These are phyloP conservation scores for Rhogogaster chlorosoma DNA, from an alignment of 2,888 invertebrate genomes.

Conservation along the genomic window DNA sequence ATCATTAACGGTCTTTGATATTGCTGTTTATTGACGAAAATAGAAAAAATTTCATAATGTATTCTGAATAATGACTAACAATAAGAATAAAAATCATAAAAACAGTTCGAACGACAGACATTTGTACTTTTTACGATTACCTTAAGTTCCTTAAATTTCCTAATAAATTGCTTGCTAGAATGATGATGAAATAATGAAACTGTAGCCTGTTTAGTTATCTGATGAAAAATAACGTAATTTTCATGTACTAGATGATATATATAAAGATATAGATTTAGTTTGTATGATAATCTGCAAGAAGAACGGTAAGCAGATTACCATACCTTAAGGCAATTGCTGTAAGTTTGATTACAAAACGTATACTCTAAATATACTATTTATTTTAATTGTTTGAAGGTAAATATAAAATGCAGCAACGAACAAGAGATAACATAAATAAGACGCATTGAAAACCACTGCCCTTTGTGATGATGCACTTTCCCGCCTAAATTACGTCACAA, in stretches of 20 bases:
- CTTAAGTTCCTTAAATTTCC: conserved; percentile 14
- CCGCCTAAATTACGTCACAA: conserved; percentile 46
- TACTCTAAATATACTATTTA: background rate
- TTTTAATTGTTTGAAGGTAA: background rate
- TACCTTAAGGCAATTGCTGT: too few relatives aligned
- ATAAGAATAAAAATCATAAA: background rate
- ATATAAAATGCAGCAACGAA: background rate
- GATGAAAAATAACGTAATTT: background rate
- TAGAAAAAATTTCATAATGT: conserved; percentile 3
- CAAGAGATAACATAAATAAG: background rate
- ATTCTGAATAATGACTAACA: conserved; percentile 1
- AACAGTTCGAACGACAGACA: conserved; percentile 13
- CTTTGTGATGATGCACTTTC: conserved; percentile 42
- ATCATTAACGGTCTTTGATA: background rate
- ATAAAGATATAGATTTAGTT: background rate
- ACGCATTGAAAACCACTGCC: conserved; percentile 5
- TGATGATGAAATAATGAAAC: conserved; percentile 3
- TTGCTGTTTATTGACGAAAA: background rate
- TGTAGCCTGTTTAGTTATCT: background rate
- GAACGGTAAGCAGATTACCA: too few relatives aligned
- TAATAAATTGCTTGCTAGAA: conserved; percentile 31
- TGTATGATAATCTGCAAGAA: background rate
- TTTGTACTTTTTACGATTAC: conserved; percentile 6
- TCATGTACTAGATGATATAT: background rate
- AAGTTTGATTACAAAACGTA: background rate